Evolutionary conservation across 2,888 invertebrate species (phyloP), one percentile per base, ranked within the genome.

Genomic region (Serripes groenlandicus): DNA sequence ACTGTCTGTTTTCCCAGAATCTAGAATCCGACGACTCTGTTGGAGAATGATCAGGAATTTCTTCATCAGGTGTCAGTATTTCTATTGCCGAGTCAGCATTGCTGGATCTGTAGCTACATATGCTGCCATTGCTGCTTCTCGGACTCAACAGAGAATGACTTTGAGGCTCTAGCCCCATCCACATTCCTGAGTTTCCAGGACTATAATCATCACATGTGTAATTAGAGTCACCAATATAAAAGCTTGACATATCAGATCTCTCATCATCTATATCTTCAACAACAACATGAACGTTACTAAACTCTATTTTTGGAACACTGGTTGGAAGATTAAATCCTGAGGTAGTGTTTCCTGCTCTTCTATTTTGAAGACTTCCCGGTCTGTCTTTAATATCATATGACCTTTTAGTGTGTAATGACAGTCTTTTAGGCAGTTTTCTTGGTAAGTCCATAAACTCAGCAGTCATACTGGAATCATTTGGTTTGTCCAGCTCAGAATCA

Each of bases 31-130:
- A 74, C 34, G 76, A 70, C 34, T 85, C 81, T 23, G 78, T 30
- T 23, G 62, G 54, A 64, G 72, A 64, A 35, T 83, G 79, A 42
- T 80, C 76, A 52, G 85, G 77, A 42, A 82, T 68, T 30, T 92
- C 92, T 58, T 92, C 92, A 37, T 91, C 92, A 3, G 91, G 90
- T 28, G 90, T 90, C 1, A 89, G 77, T 49, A 92, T 69, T 78
- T 92, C 92, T 15, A 92, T 91, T 0, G 92, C 92, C 1, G 92
- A 92, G 80, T 92, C 92, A 0, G 91, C 89, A 81, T 92, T 91
- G 75, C 91, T 92, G 42, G 91, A 92, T 28, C 89, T 78, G 58
- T 77, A 82, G 62, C 91, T 92, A 77, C 87, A 87, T 42, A 90
- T 85, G 81, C 91, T 91, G 52, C 86, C 81, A 56, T 83, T 88